Evolutionary conservation across 1,140 invertebrate species (phyloP).

Genomic region (Oryzaephilus surinamensis): DNA sequence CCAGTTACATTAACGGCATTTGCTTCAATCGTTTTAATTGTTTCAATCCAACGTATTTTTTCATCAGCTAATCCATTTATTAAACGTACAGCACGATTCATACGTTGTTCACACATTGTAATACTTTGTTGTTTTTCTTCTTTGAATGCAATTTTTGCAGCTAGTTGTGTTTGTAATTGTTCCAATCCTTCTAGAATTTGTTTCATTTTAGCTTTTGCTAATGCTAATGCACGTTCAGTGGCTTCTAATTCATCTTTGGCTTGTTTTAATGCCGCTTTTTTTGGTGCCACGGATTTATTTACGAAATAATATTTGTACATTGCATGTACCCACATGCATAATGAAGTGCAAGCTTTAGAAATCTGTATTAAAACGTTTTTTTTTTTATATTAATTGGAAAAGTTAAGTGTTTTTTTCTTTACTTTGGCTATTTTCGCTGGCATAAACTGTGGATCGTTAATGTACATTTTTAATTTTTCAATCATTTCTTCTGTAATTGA

Average conservation of each 20-base stretch:
- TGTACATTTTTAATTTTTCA: constrained; percentile 56
- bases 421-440: constrained; percentile 54
- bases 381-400: too few species aligned
- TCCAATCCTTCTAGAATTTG: constrained; percentile 48
- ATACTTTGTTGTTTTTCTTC: constrained; percentile 63
- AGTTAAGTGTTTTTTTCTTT: constrained; percentile 22
- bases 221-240: constrained; percentile 52
- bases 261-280: constrained; percentile 45
- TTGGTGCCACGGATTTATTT: constrained; percentile 45
- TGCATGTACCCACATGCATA: constrained; percentile 56
- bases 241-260: constrained; percentile 49
- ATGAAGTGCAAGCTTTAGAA: constrained; percentile 72
- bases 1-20: constrained; percentile 59
- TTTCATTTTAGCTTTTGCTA: constrained; percentile 47
- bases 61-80: constrained; percentile 43
- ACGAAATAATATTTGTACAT: constrained; percentile 60
- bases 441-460: constrained; percentile 53
- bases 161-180: constrained; percentile 51
- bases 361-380: too few species aligned
- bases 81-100: constrained; percentile 64
- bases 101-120: constrained; percentile 62
- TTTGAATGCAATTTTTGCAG: constrained; percentile 50
- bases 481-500: constrained; percentile 62
- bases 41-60: constrained; percentile 47
- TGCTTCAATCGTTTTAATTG: constrained; percentile 48